Percentiles rank a stretch among this genome's conserved stretches.
Evolutionary conservation across 2,888 invertebrate species (phyloP).

Genomic region (Allygus modestus): DNA sequence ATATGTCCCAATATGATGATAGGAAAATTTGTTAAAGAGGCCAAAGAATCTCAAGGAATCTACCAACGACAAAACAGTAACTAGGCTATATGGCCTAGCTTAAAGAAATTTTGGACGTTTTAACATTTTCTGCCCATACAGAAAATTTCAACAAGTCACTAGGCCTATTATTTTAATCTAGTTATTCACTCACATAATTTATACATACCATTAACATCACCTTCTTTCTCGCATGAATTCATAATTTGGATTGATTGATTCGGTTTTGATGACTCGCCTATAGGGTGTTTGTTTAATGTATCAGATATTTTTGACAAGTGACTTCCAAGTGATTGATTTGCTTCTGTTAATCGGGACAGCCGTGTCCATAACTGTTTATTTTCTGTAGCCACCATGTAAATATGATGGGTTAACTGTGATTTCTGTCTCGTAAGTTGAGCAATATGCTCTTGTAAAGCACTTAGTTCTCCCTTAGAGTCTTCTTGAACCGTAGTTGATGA

Average conservation of each 20-base stretch:
- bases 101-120: no score
- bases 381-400: constrained; percentile 89
- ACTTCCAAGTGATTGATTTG: constrained; percentile 77
- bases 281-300: constrained; percentile 75
- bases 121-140: no score
- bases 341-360: constrained; percentile 81
- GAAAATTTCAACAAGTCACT: no score
- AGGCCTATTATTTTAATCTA: no score
- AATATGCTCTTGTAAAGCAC: constrained; percentile 80
- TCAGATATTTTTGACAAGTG: constrained; percentile 77
- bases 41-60: no score
- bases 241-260: constrained; percentile 65
- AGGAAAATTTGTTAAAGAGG: no score
- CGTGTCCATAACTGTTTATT: constrained; percentile 89
- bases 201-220: constrained; percentile 36
- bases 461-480: constrained; percentile 73
- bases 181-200: no score
- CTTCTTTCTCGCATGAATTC: constrained; percentile 58
- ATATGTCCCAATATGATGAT: no score
- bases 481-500: constrained; percentile 57
- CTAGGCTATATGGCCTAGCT: no score
- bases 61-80: no score
- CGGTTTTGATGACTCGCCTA: constrained; percentile 64
- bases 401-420: constrained; percentile 85
- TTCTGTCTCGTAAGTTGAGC: constrained; percentile 86